A percentile compares a stretch with the other conserved stretches of the same genome.
Conservation (phyloP, 2,797 vertebrate genomes). For the Labeo calbasu region DNA sequence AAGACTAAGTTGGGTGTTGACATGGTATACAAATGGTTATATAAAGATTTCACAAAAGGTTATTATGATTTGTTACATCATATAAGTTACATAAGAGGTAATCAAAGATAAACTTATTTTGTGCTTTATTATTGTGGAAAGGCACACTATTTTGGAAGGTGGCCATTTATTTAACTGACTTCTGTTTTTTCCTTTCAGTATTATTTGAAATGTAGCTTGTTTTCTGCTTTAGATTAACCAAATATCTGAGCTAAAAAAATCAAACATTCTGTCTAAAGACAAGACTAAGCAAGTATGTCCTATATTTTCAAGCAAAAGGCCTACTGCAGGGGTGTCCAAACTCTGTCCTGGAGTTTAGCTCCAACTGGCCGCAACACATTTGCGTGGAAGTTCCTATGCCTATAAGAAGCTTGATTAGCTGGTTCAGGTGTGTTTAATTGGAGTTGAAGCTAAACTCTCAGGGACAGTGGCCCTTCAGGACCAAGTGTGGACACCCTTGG, state of each 20-base stretch:
- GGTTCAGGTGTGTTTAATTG: no score
- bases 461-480: no score
- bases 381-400: no score
- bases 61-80: neutral
- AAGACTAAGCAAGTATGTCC: neutral
- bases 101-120: neutral
- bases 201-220: neutral
- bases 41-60: neutral
- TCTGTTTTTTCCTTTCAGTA: neutral
- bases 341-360: no score
- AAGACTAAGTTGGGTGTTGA: constrained; percentile 10
- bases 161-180: neutral
- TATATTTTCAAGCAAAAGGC: neutral
- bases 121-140: constrained; percentile 4
- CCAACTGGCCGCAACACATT: no score
- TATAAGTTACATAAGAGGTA: neutral
- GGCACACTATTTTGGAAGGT: neutral
- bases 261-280: neutral
- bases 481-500: no score
- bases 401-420: no score
- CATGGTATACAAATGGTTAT: neutral
- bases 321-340: neutral
- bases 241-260: neutral
- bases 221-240: neutral
- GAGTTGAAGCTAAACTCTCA: no score